Conservation (phyloP, 2,888 invertebrate genomes). For the Thymelicus acteon region DNA sequence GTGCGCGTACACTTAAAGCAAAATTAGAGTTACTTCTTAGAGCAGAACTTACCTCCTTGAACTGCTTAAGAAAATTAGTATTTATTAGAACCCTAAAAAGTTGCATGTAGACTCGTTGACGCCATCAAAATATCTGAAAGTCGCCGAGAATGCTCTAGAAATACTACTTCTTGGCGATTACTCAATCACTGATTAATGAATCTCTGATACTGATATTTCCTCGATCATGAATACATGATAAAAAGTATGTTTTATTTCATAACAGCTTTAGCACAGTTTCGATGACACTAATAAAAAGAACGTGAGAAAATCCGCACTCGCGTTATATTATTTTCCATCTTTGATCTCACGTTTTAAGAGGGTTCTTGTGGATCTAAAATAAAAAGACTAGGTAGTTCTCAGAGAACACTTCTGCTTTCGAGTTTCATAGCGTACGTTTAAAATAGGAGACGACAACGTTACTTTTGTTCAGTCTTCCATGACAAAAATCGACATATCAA, state of each 20-base stretch:
- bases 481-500: not conserved
- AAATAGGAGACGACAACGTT: not conserved
- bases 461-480: not conserved
- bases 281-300: conserved; percentile 1
- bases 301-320: not conserved
- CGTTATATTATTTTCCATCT: not conserved
- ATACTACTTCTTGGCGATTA: too few species aligned
- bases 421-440: not conserved
- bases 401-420: not conserved
- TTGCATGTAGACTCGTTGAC: too few species aligned
- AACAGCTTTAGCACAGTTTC: not conserved
- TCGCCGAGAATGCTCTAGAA: too few species aligned
- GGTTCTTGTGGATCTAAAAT: not conserved
- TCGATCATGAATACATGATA: too few species aligned
- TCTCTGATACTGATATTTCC: too few species aligned
- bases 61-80: too few species aligned
- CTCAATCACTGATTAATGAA: too few species aligned
- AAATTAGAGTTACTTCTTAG: too few species aligned
- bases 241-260: not conserved
- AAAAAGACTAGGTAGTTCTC: not conserved
- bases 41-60: too few species aligned
- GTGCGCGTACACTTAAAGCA: too few species aligned
- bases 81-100: too few species aligned
- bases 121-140: too few species aligned
- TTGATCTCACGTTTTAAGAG: not conserved